Conservation (phyloP, 1,140 invertebrate genomes). For the Meloidogyne exigua region DNA sequence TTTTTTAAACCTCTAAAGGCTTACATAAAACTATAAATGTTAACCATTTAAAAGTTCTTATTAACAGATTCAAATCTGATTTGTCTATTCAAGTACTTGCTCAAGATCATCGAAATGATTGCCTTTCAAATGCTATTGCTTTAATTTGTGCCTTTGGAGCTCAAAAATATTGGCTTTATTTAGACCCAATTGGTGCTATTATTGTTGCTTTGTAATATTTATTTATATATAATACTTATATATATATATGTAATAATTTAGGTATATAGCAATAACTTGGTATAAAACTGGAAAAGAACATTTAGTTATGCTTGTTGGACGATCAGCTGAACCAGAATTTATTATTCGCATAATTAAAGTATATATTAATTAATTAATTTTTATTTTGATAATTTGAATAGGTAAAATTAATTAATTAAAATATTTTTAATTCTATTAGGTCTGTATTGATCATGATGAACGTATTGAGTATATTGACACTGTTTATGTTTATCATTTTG, state of each 20-base stretch:
- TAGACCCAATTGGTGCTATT: slow-evolving; percentile 67
- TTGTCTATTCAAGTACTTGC: slow-evolving; percentile 64
- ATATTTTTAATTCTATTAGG: slow-evolving; percentile 34
- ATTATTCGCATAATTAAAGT: slow-evolving; percentile 63
- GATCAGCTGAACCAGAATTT: slow-evolving; percentile 58
- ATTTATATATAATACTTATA: neutral
- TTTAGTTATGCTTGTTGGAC: slow-evolving; percentile 50
- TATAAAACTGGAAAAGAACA: slow-evolving; percentile 56
- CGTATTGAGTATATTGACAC: slow-evolving; percentile 66
- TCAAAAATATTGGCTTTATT: slow-evolving; percentile 60
- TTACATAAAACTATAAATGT: too few species aligned
- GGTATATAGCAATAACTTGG: slow-evolving; percentile 52
- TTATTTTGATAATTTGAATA: neutral
- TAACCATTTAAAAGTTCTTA: slow-evolving; percentile 6
- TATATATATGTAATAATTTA: neutral
- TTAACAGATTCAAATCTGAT: slow-evolving; percentile 49
- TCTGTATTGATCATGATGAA: slow-evolving; percentile 64
- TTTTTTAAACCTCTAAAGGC: too few species aligned
- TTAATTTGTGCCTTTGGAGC: slow-evolving; percentile 56
- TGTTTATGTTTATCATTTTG: slow-evolving; percentile 65
- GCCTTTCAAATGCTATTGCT: slow-evolving; percentile 66
- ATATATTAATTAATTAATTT: neutral
- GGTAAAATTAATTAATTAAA: neutral
- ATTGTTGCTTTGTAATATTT: slow-evolving; percentile 39
- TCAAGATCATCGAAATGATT: slow-evolving; percentile 67